A percentile compares a stretch with the other conserved stretches of the same genome.
phyloP scores from a whole-genome alignment of 2,113 vertebrate species.

The Microcebus lehilahytsara region DNA sequence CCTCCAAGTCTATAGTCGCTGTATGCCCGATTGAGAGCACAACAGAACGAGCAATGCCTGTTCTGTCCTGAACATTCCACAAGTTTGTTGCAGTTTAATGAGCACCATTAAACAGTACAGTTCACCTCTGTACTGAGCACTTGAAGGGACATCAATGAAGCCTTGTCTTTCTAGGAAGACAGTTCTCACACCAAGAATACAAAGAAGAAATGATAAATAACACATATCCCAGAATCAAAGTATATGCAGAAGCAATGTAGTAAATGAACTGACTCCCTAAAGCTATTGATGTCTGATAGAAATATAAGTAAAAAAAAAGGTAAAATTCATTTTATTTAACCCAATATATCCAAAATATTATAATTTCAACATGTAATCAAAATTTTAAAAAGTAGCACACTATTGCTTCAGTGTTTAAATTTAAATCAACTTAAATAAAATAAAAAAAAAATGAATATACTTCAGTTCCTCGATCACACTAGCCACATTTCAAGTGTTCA shows the following conservation, averaged over 20 bases:
- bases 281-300: background rate
- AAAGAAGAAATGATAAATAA: background rate
- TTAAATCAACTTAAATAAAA: background rate
- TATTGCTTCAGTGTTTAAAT: background rate
- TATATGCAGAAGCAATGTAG: background rate
- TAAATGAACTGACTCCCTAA: background rate
- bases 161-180: background rate
- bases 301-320: background rate
- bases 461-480: background rate
- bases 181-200: background rate
- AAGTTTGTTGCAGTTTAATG: background rate
- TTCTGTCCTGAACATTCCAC: background rate
- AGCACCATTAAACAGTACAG: no score
- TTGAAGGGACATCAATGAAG: fast-evolving
- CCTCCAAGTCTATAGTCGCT: background rate
- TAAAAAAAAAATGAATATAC: background rate
- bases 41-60: background rate
- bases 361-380: background rate
- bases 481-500: background rate
- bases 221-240: background rate
- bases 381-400: background rate
- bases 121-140: background rate
- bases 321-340: constrained; percentile 16
- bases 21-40: background rate
- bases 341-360: background rate